phyloP scores from a whole-genome alignment of 2,888 invertebrate genomes.

The Drosophila longiperda region DNA sequence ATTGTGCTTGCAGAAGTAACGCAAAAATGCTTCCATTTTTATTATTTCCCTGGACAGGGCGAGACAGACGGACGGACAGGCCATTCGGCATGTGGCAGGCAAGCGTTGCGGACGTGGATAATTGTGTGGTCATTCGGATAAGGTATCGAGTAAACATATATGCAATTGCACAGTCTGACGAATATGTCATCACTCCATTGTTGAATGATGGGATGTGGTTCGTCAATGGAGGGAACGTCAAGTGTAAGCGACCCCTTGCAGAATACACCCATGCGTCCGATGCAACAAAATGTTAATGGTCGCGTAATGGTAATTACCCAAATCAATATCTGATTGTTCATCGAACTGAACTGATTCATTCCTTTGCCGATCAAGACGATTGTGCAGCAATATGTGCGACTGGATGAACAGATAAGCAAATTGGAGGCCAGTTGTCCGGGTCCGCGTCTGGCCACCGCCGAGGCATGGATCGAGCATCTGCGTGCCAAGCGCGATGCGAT shows the following conservation, averaged over 20 bases:
- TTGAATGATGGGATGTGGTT: slow-evolving; percentile 80
- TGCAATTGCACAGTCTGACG: slow-evolving; percentile 34
- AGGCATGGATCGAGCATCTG: slow-evolving; percentile 84
- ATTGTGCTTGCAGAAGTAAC: slow-evolving; percentile 36
- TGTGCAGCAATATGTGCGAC: slow-evolving; percentile 80
- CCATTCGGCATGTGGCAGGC: slow-evolving; percentile 62
- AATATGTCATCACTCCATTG: slow-evolving; percentile 34
- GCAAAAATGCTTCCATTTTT: slow-evolving; percentile 41
- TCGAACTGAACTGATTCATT: slow-evolving; percentile 2
- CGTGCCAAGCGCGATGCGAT: slow-evolving; percentile 76
- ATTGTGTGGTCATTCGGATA: neutral
- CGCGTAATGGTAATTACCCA: slow-evolving; percentile 44
- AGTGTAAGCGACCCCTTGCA: slow-evolving; percentile 60
- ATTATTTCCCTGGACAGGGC: slow-evolving; percentile 42
- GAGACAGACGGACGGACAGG: slow-evolving; percentile 16
- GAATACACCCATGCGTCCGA: slow-evolving; percentile 34
- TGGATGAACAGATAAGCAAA: slow-evolving; percentile 83
- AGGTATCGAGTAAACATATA: slow-evolving; percentile 6
- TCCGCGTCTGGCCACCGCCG: slow-evolving; percentile 83
- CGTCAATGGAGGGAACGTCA: slow-evolving; percentile 74
- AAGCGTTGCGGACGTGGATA: slow-evolving; percentile 44
- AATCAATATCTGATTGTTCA: neutral
- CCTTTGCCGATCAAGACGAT: slow-evolving; percentile 46
- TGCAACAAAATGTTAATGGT: slow-evolving; percentile 56
- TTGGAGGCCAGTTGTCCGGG: slow-evolving; percentile 83